Evolutionary conservation across 2,113 vertebrate species (phyloP).

Genomic region (Clupea harengus): DNA sequence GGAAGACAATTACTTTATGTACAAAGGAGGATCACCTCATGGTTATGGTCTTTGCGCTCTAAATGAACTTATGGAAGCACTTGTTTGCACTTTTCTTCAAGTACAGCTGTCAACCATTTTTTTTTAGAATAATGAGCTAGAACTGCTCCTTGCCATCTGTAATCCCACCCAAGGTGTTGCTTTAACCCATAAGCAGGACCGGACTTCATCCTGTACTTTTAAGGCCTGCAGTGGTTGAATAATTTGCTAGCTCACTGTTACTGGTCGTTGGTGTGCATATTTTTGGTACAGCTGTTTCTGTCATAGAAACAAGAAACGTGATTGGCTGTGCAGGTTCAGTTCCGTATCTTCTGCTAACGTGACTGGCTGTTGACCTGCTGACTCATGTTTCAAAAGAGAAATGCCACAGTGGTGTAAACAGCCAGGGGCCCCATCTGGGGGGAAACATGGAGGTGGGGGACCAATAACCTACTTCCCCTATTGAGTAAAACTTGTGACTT

Average conservation of each 20-base stretch:
- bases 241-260: neutral
- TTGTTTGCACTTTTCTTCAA: neutral
- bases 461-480: neutral
- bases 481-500: neutral
- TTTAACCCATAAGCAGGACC: too few relatives aligned
- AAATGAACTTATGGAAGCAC: neutral
- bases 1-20: neutral
- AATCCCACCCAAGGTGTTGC: neutral
- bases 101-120: neutral
- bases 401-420: neutral
- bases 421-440: neutral
- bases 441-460: neutral
- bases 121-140: neutral
- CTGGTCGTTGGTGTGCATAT: neutral
- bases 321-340: neutral
- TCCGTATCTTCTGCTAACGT: neutral
- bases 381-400: conserved; percentile 14
- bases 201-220: neutral
- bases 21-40: neutral
- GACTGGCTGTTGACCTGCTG: neutral
- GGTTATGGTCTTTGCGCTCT: neutral
- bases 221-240: neutral
- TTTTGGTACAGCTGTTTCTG: neutral
- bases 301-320: neutral
- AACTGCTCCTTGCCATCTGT: neutral